These are phyloP conservation scores for Isoperla grammatica DNA, from an alignment of 2,888 invertebrate genomes.

Conservation along the genomic window DNA sequence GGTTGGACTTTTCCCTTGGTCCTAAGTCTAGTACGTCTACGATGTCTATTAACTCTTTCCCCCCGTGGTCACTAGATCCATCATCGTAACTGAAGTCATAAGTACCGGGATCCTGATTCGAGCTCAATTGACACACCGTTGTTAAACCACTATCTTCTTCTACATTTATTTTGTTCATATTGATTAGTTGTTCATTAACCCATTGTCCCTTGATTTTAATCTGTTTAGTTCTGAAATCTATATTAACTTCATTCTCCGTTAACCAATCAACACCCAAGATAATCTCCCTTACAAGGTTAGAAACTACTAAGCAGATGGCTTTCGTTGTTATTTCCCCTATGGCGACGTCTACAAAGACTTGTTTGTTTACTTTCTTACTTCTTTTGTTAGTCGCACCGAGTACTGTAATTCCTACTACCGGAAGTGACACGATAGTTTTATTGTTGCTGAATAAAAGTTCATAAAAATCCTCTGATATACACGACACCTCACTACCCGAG, in stretches of 20 bases:
- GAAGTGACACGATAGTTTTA: not conserved
- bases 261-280: slow-evolving; percentile 4
- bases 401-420: slow-evolving; percentile 1
- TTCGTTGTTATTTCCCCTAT: not conserved
- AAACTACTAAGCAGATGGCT: not conserved
- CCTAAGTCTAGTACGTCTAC: too few relatives aligned
- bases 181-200: too few relatives aligned
- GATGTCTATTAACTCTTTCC: not conserved
- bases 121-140: too few relatives aligned
- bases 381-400: not conserved
- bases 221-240: not conserved
- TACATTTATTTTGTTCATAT: too few relatives aligned
- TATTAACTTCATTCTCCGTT: not conserved
- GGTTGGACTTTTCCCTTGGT: too few relatives aligned
- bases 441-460: not conserved
- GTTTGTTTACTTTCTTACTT: not conserved
- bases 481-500: not conserved
- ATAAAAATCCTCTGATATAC: not conserved
- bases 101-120: too few relatives aligned
- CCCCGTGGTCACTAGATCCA: not conserved
- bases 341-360: not conserved
- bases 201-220: not conserved
- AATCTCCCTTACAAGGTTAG: not conserved
- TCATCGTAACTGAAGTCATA: too few relatives aligned
- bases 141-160: too few relatives aligned